phyloP scores from a whole-genome alignment of 2,888 invertebrate species.

The Suillia variegata region DNA sequence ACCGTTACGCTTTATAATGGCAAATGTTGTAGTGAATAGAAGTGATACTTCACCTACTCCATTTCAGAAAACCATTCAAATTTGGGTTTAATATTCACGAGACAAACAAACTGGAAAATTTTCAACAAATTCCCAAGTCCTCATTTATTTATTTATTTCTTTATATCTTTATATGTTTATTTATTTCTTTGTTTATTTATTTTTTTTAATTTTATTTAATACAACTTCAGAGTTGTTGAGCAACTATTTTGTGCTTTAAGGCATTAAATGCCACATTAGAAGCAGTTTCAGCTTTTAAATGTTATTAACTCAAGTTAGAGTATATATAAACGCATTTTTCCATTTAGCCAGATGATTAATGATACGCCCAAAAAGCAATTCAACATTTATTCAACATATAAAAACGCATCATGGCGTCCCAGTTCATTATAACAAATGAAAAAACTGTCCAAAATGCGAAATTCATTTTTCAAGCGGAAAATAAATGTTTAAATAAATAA shows the following conservation, averaged over 20 bases:
- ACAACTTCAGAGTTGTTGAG: too few relatives aligned
- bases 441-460: constrained; percentile 17
- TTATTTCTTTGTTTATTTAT: too few relatives aligned
- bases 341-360: not conserved
- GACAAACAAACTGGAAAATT: too few relatives aligned
- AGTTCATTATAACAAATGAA: constrained; percentile 28
- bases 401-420: not conserved
- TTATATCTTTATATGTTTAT: too few relatives aligned
- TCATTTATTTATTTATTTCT: too few relatives aligned
- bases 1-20: too few relatives aligned
- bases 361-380: not conserved
- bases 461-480: constrained; percentile 28
- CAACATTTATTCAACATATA: not conserved
- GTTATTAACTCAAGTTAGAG: not conserved
- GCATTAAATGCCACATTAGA: not conserved
- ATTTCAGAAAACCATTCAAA: too few relatives aligned
- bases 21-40: too few relatives aligned
- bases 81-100: too few relatives aligned
- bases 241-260: too few relatives aligned
- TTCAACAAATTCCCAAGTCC: too few relatives aligned
- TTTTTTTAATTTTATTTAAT: not conserved
- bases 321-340: not conserved
- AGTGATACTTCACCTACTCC: too few relatives aligned
- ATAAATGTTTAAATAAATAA: constrained; percentile 20
- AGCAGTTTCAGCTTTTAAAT: not conserved